Base-by-base conservation (phyloP, 1,140 invertebrate genomes). In the Diachasma alloeum region DNA sequence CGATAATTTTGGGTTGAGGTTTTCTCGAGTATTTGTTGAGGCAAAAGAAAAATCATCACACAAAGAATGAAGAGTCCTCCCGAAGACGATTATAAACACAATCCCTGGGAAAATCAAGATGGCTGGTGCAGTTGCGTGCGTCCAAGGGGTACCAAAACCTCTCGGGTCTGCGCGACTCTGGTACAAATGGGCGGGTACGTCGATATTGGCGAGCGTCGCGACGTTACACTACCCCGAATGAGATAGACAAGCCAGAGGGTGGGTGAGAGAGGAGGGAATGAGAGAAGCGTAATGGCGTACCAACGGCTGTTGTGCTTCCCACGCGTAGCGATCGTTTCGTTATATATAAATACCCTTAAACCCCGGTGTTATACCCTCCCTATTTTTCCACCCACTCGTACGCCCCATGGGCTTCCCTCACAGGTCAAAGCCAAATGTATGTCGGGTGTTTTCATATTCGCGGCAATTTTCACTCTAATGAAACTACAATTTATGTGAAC, bases 121-220 rank as follows among this genome's bases (percentile, higher is more conserved):
- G 80, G 80, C 77, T 31, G 56, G 73, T 26, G 53, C 78, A 81
- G 75, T 78, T 81, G 80, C 72, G 72, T 70, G 46, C 67, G 36
- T 73, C 48, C n/a, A 17, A 56, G 31, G n/a, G 6, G n/a, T 56
- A 56, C 48, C 48, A 56, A 22, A 56, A 56, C 2, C 53, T 66
- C 4, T 71, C 37, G 13, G 9, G 83, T 80, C 17, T 83, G 86
- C 36, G 91, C 85, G 46, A 89, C 85, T 22, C 91, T 89, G 11
- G 75, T 77, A 75, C 73, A 39, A 56, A 72, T 53, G 73, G 77
- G 77, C 77, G 77, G 77, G 66, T 13, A 75, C 77, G 77, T 78
- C 77, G 77, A 78, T 78, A 78, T 71, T 53, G 24, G 39, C 59
- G 42, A 72, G 71, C 76, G 76, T 78, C 76, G 72, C 76, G 76